These are phyloP conservation scores for Brachyhypopomus gauderio DNA, from an alignment of 2,113 vertebrate species.

Conservation along the genomic window DNA sequence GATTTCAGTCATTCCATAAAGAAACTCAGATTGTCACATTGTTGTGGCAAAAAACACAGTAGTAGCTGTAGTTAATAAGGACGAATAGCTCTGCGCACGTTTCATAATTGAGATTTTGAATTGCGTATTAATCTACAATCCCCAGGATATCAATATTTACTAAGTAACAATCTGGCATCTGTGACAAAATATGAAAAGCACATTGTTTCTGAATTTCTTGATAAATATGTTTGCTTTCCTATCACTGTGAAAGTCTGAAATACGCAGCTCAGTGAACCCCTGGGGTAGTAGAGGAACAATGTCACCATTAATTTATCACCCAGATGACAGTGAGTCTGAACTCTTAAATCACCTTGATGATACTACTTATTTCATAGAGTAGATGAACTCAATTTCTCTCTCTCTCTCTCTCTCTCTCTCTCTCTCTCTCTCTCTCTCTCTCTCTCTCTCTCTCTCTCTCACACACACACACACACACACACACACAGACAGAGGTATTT, in stretches of 20 bases:
- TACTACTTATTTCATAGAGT: conserved; percentile 25
- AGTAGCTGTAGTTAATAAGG: conserved; percentile 60
- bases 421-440: no score
- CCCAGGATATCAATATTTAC: conserved; percentile 37
- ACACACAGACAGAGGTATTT: background rate
- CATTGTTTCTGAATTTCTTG: conserved; percentile 18
- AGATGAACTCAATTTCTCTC: background rate
- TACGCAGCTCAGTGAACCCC: conserved; percentile 9
- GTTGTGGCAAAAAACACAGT: conserved; percentile 51
- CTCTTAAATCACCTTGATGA: conserved; percentile 56
- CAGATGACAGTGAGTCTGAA: conserved; percentile 29
- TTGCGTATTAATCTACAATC: conserved; percentile 10
- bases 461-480: background rate
- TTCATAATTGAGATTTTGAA: conserved; percentile 11
- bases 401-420: no score
- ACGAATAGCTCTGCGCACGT: conserved; percentile 65
- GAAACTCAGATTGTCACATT: conserved; percentile 57
- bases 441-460: no score
- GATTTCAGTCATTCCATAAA: conserved; percentile 56
- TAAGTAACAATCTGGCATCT: conserved; percentile 30
- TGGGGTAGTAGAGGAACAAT: conserved; percentile 18
- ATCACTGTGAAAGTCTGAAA: conserved; percentile 28
- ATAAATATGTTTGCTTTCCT: conserved; percentile 19
- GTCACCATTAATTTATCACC: conserved; percentile 41
- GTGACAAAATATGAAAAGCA: conserved; percentile 44